These are phyloP conservation scores for Crotalus tigris DNA, from an alignment of 2,113 vertebrate genomes.

Conservation along the genomic window DNA sequence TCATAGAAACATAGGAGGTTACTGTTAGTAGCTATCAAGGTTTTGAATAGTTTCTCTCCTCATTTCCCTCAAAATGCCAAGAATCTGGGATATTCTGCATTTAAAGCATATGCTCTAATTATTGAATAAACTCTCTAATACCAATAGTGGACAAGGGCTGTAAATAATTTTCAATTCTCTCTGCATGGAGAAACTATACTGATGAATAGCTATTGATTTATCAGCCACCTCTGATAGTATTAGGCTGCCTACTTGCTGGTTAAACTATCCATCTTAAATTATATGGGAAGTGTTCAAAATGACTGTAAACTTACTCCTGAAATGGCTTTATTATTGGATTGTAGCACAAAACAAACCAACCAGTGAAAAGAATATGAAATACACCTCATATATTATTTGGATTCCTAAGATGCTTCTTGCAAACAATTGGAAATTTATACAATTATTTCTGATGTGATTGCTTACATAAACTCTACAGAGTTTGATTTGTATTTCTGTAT, in stretches of 20 bases:
- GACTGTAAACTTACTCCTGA: not conserved
- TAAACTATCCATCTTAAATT: not conserved
- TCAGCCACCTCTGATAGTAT: not conserved
- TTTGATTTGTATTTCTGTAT: not conserved
- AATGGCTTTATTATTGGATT: not conserved
- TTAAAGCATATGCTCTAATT: not conserved
- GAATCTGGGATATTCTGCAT: not conserved
- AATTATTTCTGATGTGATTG: not conserved
- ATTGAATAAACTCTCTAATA: not conserved
- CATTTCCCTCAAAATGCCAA: not conserved
- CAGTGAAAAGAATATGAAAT: not conserved
- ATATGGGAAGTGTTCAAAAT: not conserved
- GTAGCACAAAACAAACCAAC: not conserved
- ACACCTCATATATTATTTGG: not conserved
- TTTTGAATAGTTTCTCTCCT: not conserved
- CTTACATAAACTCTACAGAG: not conserved
- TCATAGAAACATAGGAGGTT: not conserved
- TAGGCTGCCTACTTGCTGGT: not conserved
- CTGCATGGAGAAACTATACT: not conserved
- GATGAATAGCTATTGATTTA: not conserved
- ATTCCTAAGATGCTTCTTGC: not conserved
- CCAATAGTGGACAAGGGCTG: not conserved
- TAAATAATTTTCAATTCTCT: not conserved
- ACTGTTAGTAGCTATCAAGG: not conserved
- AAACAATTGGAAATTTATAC: not conserved